Evolutionary conservation across 2,113 vertebrate genomes (phyloP), one percentile per base, ranked within the genome.

Genomic region (Meriones unguiculatus): DNA sequence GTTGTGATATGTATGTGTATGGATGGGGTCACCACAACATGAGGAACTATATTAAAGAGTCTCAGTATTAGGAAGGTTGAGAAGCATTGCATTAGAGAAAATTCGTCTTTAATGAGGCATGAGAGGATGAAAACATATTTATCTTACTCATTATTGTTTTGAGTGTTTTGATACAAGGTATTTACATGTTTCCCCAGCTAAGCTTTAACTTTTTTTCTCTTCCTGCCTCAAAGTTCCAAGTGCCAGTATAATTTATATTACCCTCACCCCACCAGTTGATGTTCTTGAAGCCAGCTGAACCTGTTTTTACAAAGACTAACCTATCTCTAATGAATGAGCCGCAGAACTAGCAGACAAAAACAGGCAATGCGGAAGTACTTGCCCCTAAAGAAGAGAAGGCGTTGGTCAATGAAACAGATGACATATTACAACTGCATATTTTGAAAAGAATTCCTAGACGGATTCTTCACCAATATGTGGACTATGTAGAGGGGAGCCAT

Each of bases 371-470:
- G 1, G 22, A 62, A 46, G 67, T 20, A 50, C 15, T 91, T 25
- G 28, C 9, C 30, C 73, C 20, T 92, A 62, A 70, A 72, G n/a
- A 94, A 57, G 69, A 64, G 46, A 84, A 2, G 28, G 3, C n/a
- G 20, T 91, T n/a, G 89, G 77, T 41, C 38, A 91, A 69, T 80
- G 88, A 86, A 92, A 81, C 24, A 78, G 69, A 87, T 25, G 46
- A 28, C 11, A 22, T 6, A 5, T 75, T 91, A 82, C 20, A 95
- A 50, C 11, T 12, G 12, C 62, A 87, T 38, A 20, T 52, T 90
- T 80, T 72, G 30, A 81, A 77, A 72, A 46, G 64, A 92, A 22
- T 84, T 80, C 73, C 91, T 80, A 67, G 93, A 90, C 41, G 46
- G 15, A 30, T 18, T 78, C 12, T 76, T 89, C 41, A 64, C 9